Percentiles rank a stretch among this genome's conserved stretches.
Evolutionary conservation across 2,888 invertebrate species (phyloP).

Genomic region (Dysmachus trigonus): DNA sequence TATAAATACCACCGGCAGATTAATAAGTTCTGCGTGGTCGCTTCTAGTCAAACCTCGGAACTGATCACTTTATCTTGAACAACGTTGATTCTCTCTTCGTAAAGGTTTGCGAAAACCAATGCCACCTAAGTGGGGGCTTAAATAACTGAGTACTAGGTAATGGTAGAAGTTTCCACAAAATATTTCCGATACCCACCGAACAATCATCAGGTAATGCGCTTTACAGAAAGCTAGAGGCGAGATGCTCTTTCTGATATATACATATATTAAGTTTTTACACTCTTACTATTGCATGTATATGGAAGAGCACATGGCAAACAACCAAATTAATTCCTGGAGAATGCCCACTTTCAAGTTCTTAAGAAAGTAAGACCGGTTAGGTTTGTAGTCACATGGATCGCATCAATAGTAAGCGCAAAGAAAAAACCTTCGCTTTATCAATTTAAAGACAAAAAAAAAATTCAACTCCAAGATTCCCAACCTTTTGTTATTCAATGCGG

Average conservation of each 20-base stretch:
- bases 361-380: constrained; percentile 10
- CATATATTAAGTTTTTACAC: neutral
- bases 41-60: neutral
- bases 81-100: neutral
- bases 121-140: constrained; percentile 1
- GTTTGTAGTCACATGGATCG: neutral
- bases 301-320: neutral
- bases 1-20: neutral
- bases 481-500: neutral
- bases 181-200: neutral
- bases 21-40: neutral
- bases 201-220: neutral
- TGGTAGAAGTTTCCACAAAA: neutral
- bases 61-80: constrained; percentile 7
- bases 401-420: neutral
- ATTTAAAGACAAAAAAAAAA: neutral
- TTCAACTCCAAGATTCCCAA: neutral
- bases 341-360: neutral
- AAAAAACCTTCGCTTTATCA: neutral
- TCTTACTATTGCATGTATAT: neutral
- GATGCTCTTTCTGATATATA: neutral
- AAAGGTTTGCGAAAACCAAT: constrained; percentile 1
- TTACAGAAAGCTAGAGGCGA: neutral
- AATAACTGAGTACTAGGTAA: neutral
- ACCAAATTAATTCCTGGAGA: neutral